A percentile compares a stretch with the other conserved stretches of the same genome.
These are phyloP conservation scores for Pyralis farinalis DNA, from an alignment of 2,888 invertebrate species.

Conservation along the genomic window DNA sequence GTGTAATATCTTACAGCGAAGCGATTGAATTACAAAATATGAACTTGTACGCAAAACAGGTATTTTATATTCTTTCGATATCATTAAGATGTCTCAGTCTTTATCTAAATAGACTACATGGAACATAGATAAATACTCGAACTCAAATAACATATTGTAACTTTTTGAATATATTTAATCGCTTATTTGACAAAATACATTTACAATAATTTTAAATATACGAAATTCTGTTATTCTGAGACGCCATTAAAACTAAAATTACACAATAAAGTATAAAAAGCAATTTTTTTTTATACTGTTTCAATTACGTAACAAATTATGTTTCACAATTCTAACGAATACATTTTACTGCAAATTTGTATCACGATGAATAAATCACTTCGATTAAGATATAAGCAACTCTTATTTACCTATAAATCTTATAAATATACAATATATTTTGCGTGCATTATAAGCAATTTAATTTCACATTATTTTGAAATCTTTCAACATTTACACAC, in stretches of 20 bases:
- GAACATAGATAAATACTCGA: too few species aligned
- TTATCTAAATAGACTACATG: too few species aligned
- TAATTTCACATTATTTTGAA: too few species aligned
- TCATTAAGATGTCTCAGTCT: too few species aligned
- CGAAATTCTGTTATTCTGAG: background rate
- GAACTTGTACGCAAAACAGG: too few species aligned
- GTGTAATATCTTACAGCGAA: too few species aligned
- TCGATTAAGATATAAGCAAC: background rate
- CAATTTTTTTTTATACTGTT: background rate
- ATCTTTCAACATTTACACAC: too few species aligned
- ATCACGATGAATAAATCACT: constrained; percentile 6
- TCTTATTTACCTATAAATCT: background rate
- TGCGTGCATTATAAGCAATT: constrained; percentile 9
- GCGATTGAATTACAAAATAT: too few species aligned
- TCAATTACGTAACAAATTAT: background rate
- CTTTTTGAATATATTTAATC: constrained; percentile 1
- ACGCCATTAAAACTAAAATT: background rate
- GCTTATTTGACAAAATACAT: constrained; percentile 10
- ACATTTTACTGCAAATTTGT: background rate
- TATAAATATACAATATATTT: background rate
- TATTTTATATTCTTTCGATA: too few species aligned
- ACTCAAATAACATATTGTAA: background rate
- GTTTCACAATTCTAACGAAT: background rate
- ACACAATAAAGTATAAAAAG: background rate
- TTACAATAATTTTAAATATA: constrained; percentile 7